A percentile compares a stretch with the other conserved stretches of the same genome.
Evolutionary conservation across 2,113 vertebrate species (phyloP).

Genomic region (Gymnarchus niloticus): DNA sequence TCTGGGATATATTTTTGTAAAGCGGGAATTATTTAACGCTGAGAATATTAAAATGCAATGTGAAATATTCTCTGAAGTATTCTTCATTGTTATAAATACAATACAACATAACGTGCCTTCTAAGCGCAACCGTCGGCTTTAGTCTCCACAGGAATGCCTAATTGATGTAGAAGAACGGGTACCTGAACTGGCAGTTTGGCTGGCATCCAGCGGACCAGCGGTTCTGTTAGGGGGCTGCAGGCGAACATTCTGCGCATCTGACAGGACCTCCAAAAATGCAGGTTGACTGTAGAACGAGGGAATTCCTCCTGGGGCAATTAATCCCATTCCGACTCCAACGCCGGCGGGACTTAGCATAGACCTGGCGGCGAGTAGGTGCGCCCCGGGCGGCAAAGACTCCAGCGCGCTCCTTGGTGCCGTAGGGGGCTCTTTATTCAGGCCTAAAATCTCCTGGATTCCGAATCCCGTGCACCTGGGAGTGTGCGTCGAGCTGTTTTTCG

Average conservation of each 20-base stretch:
- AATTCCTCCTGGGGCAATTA: constrained; percentile 80
- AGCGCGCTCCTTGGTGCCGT: constrained; percentile 70
- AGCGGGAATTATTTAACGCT: not conserved
- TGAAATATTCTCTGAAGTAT: not conserved
- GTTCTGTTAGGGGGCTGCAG: constrained; percentile 77
- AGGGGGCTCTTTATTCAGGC: constrained; percentile 89
- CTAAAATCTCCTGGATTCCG: constrained; percentile 95
- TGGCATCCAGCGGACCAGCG: constrained; percentile 71
- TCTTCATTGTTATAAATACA: not conserved
- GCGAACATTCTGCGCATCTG: constrained; percentile 80
- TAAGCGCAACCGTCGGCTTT: not conserved
- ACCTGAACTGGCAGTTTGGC: constrained; percentile 92
- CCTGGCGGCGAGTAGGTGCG: constrained; percentile 81
- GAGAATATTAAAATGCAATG: not conserved
- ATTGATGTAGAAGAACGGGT: constrained; percentile 28
- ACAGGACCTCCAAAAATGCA: constrained; percentile 85
- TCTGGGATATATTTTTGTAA: not conserved
- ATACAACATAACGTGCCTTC: not conserved
- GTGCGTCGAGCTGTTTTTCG: constrained; percentile 54
- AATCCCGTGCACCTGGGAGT: constrained; percentile 87
- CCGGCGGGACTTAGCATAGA: constrained; percentile 79
- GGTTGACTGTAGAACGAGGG: constrained; percentile 91
- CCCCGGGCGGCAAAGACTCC: constrained; percentile 75
- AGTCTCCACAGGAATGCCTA: not conserved
- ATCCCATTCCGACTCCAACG: constrained; percentile 82